Conservation (phyloP, 2,797 vertebrate species). For the Amazona finschi region DNA sequence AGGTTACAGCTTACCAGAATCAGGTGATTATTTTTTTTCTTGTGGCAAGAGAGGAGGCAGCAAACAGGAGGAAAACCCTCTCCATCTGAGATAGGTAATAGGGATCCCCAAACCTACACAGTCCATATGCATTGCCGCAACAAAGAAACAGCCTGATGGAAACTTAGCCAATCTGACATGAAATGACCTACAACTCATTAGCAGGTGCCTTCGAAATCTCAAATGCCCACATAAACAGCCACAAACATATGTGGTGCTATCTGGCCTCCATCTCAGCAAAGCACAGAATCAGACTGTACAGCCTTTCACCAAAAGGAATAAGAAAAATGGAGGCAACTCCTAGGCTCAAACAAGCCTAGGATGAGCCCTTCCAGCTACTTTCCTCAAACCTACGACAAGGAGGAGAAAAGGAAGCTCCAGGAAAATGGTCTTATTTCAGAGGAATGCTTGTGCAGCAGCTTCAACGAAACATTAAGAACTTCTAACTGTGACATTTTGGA, state of each 20-base stretch:
- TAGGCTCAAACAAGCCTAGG: neutral
- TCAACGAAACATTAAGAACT: neutral
- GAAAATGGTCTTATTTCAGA: neutral
- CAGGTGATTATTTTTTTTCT: neutral
- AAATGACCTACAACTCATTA: conserved; percentile 28
- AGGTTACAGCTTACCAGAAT: neutral
- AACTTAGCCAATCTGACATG: conserved; percentile 34
- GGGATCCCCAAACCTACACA: neutral
- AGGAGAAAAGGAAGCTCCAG: neutral
- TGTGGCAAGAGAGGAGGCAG: neutral
- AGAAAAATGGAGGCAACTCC: neutral
- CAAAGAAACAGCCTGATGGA: neutral
- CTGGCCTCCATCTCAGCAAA: conserved; percentile 13
- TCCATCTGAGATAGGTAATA: neutral
- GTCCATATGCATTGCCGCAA: neutral
- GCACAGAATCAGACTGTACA: neutral
- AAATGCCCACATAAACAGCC: conserved; percentile 50
- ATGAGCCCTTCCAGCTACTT: neutral
- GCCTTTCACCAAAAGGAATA: neutral
- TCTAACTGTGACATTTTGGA: neutral
- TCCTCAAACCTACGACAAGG: neutral
- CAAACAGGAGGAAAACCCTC: conserved; percentile 12
- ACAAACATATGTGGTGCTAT: conserved; percentile 15
- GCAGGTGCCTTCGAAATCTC: conserved; percentile 34
- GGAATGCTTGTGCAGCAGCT: neutral